Base-by-base conservation (phyloP, 2,797 vertebrate genomes). In the Acropternis orthonyx region DNA sequence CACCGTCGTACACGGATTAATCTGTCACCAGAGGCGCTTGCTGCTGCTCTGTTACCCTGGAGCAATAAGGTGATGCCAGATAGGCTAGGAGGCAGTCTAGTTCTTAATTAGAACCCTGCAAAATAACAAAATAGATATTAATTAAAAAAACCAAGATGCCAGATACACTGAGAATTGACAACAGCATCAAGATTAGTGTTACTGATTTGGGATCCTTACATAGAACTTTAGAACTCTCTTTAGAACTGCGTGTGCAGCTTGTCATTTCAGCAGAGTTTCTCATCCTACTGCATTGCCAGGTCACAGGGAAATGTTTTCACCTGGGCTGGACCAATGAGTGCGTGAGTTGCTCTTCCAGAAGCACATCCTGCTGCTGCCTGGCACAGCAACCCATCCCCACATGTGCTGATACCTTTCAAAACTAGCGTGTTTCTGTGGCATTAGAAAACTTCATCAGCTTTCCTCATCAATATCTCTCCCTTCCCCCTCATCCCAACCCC, bases 311-410 rank as follows among this genome's bases (percentile, higher is more conserved):
- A n/a, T 4, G 12, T 51, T 65, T 15, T 73, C 56, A 62, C 52
- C 79, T 39, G 37, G 27, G 18, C n/a, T 84, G 32, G 30, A 77
- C 18, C 43, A 54, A 27, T 0, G 6, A 37, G 18, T 10, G 37
- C 10, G 10, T 2, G 3, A 88, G 79, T 14, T 4, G 8, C 65
- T 80, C 61, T 54, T 63, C 37, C 56, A 78, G 73, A 49, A 74
- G 17, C 5, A 5, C 68, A 85, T n/a, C 72, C 65, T 6, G 2
- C 39, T 66, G 24, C 30, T 1, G 0, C 37, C 41, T 2, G 2
- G 28, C 51, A 27, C 27, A n/a, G 39, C 28, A 61, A 52, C 44
- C 63, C 2, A 0, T 68, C 49, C 30, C 54, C 36, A 27, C 22
- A 0, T 3, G 13, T n/a, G 55, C 26, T 59, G n/a, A 36, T 54